A percentile compares a stretch with the other conserved stretches of the same genome.
Evolutionary conservation across 2,888 invertebrate genomes (phyloP).

Genomic region (Cerastis leucographa): DNA sequence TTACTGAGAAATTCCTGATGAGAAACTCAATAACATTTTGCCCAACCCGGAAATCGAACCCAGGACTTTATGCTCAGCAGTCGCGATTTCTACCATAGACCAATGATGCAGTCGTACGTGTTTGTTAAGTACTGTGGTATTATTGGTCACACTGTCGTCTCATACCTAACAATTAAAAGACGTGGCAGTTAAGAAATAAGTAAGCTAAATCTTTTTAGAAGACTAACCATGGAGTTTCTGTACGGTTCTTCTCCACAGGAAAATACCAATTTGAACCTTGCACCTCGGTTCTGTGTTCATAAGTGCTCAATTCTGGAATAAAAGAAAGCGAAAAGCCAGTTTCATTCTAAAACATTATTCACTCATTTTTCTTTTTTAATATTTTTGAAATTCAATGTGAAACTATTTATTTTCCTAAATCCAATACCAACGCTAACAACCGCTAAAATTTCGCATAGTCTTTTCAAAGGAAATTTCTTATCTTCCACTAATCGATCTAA

Average conservation of each 20-base stretch:
- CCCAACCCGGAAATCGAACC: no score
- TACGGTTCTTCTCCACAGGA: not conserved
- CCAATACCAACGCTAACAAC: no score
- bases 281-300: not conserved
- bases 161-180: not conserved
- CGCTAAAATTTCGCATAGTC: no score
- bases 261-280: not conserved
- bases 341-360: no score
- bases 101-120: not conserved
- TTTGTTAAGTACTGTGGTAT: not conserved
- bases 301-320: not conserved
- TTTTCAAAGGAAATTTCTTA: no score
- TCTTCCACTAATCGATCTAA: not conserved
- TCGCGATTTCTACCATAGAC: no score
- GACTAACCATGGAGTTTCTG: not conserved
- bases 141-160: not conserved
- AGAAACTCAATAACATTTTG: no score
- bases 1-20: no score
- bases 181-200: not conserved
- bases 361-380: no score
- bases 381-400: no score
- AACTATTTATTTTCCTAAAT: no score
- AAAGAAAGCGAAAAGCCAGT: not conserved
- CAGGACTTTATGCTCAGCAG: no score
- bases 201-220: not conserved